Percentiles rank a stretch among this genome's conserved stretches.
phyloP scores from a whole-genome alignment of 2,113 vertebrate genomes.

The Pangasianodon hypophthalmus region DNA sequence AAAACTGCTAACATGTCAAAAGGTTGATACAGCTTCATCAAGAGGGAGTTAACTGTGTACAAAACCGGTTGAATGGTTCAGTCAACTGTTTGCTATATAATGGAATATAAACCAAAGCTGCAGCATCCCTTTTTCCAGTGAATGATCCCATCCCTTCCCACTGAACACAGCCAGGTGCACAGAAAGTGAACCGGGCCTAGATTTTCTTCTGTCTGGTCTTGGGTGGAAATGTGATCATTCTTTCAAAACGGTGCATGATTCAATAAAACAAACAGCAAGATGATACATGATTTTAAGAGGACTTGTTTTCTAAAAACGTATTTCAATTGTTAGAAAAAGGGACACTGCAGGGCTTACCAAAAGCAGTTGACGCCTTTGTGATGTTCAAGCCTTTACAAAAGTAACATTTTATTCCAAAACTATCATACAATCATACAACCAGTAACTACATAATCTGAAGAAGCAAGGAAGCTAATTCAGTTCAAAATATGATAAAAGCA shows the following conservation, averaged over 20 bases:
- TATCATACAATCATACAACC: slow-evolving; percentile 96
- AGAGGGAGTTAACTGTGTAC: slow-evolving; percentile 82
- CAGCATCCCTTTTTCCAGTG: slow-evolving; percentile 78
- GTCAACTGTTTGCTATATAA: slow-evolving; percentile 77
- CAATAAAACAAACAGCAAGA: slow-evolving; percentile 37
- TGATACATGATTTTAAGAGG: slow-evolving; percentile 57
- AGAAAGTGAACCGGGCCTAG: slow-evolving; percentile 61
- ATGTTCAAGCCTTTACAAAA: slow-evolving; percentile 99
- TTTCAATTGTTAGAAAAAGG: slow-evolving; percentile 79
- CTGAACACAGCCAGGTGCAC: slow-evolving; percentile 54
- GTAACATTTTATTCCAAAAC: slow-evolving; percentile 96
- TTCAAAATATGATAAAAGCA: slow-evolving; percentile 99
- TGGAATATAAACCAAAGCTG: slow-evolving; percentile 78
- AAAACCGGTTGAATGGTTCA: slow-evolving; percentile 78
- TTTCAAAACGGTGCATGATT: slow-evolving; percentile 57
- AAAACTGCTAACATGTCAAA: slow-evolving; percentile 96
- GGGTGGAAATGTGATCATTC: slow-evolving; percentile 61
- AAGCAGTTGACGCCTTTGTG: slow-evolving; percentile 88
- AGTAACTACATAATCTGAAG: slow-evolving; percentile 99
- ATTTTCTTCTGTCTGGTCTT: slow-evolving; percentile 57
- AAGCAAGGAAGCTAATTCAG: slow-evolving; percentile 99
- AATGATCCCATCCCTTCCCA: slow-evolving; percentile 60
- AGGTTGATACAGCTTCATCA: slow-evolving; percentile 82
- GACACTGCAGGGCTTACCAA: slow-evolving; percentile 91
- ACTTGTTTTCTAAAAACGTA: slow-evolving; percentile 16